These are phyloP conservation scores for Kryphioiulus occultus DNA, from an alignment of 2,888 invertebrate genomes.

Conservation along the genomic window DNA sequence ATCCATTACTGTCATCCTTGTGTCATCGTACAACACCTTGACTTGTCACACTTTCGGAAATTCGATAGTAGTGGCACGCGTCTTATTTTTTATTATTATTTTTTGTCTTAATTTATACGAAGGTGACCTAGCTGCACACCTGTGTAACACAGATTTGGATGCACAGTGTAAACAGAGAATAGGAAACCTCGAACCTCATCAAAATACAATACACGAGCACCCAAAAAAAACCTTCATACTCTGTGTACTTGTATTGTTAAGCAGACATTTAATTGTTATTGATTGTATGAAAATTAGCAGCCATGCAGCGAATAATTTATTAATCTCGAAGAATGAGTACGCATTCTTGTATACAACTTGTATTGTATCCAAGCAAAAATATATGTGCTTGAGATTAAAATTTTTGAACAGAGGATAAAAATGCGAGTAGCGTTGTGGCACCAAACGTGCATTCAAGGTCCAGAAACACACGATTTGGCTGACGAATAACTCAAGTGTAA, in stretches of 20 bases:
- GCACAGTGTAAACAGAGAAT: neutral
- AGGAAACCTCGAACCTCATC: neutral
- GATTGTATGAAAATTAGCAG: neutral
- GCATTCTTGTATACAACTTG: neutral
- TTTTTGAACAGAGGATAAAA: neutral
- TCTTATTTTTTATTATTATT: neutral
- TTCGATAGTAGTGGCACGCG: neutral
- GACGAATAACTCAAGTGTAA: neutral
- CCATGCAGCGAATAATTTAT: neutral
- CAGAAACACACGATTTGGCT: neutral
- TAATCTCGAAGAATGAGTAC: neutral
- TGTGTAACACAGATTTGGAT: neutral
- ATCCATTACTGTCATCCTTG: neutral
- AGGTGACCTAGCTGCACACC: neutral
- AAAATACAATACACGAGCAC: neutral
- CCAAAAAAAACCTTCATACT: neutral
- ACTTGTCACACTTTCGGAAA: neutral
- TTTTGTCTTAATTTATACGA: neutral
- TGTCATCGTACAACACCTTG: neutral
- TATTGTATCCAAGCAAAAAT: too few species aligned
- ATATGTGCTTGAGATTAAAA: neutral
- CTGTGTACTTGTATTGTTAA: neutral
- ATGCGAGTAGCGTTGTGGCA: neutral
- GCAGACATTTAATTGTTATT: neutral
- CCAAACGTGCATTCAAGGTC: neutral